phyloP scores from a whole-genome alignment of 53 echinoderm and acorn worm genomes.

The Echinometra lucunter region DNA sequence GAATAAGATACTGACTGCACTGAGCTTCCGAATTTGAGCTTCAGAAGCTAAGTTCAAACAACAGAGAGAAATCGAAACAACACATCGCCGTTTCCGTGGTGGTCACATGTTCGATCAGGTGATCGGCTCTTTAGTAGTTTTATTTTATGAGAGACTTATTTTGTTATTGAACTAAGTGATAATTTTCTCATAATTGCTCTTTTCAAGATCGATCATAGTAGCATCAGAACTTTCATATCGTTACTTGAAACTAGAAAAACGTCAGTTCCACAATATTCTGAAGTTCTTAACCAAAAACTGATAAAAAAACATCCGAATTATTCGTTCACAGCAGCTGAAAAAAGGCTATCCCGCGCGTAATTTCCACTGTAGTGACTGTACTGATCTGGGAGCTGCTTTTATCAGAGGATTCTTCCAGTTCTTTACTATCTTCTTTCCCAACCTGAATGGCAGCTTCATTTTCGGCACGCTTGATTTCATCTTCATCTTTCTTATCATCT shows the following conservation, averaged over 20 bases:
- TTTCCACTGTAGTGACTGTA: neutral
- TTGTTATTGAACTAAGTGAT: too few relatives aligned
- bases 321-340: neutral
- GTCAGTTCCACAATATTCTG: too few relatives aligned
- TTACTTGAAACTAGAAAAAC: neutral
- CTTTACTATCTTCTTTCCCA: conserved; percentile 11
- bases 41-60: too few relatives aligned
- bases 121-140: neutral
- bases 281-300: neutral
- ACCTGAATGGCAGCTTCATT: neutral
- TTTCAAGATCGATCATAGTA: neutral
- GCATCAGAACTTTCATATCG: too few relatives aligned
- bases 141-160: neutral
- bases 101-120: conserved; percentile 47
- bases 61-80: neutral
- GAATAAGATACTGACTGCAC: too few relatives aligned
- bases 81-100: neutral
- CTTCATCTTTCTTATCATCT: conserved; percentile 58
- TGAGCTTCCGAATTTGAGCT: too few relatives aligned
- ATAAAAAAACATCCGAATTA: neutral
- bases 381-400: neutral
- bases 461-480: neutral
- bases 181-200: neutral
- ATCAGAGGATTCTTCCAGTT: conserved; percentile 28
- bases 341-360: conserved; percentile 6